phyloP scores from a whole-genome alignment of 2,113 vertebrate genomes.

The Cyanoramphus novaezelandiae region DNA sequence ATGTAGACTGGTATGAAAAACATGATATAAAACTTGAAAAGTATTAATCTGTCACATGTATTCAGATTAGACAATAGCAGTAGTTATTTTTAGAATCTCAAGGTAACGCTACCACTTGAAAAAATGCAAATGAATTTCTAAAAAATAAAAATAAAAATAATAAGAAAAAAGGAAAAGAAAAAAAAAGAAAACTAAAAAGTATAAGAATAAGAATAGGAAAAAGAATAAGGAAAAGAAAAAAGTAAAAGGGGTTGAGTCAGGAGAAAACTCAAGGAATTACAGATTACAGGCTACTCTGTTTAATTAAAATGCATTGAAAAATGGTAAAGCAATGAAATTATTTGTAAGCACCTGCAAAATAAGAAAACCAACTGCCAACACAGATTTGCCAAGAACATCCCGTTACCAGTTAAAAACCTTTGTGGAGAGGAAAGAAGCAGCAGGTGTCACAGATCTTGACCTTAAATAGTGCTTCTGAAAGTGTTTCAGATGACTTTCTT shows the following conservation, averaged over 20 bases:
- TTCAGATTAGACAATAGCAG: background rate
- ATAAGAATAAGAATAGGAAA: background rate
- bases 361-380: background rate
- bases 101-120: background rate
- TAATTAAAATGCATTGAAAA: background rate
- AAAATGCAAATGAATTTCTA: background rate
- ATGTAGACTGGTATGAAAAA: background rate
- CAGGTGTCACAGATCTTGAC: background rate
- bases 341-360: background rate
- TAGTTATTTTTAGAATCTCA: background rate
- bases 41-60: background rate
- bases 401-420: background rate
- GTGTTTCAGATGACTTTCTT: background rate
- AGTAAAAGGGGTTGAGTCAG: background rate
- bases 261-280: background rate
- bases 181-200: no score
- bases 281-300: background rate
- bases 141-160: no score
- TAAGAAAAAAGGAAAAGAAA: no score
- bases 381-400: background rate
- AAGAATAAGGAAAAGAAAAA: no score
- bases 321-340: background rate
- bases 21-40: background rate
- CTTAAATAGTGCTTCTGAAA: background rate
- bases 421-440: background rate